Evolutionary conservation across 2,888 invertebrate species (phyloP), one percentile per base, ranked within the genome.

Genomic region (Brachycybe producta): DNA sequence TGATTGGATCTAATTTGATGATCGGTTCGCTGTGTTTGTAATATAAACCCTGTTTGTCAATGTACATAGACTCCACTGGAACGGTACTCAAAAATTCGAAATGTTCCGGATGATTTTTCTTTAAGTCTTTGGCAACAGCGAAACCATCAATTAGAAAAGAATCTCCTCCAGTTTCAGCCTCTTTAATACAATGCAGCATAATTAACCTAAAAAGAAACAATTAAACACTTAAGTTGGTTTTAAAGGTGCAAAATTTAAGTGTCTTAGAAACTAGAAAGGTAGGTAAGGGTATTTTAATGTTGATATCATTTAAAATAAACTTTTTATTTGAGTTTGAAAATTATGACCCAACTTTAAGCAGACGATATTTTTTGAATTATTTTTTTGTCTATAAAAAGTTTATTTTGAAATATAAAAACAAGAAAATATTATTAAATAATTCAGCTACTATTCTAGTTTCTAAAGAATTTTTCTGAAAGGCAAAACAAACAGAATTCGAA

Each of bases 121-220:
- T 71, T 19, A 84, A 64, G 45, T 72, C 67, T 7, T 70, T 62
- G 0, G 80, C 81, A 4, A 78, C 78, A 49, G 75, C 70, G 61
- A 82, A 79, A 0, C 84, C 85, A 61, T 86, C 86, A 0, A 79
- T 78, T 2, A 86, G 69, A 38, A 82, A 67, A 0, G 78, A 83
- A 56, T 82, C 77, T 0, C 86, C 86, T 0, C 86, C 85, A 1
- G 8, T 36, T 35, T 41, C 24, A 11, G 39, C 19, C 24, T 41
- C 32, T 11, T 53, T 17, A 38, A 34, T 17, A 43, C 51, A 35
- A 15, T 28, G 38, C 28, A 49, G 38, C 15, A 44, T 21, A 17
- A 21, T 34, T 5, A 49, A 19, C n/a, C 44, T 27, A 36, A 2
- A 15, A 19, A 38, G 17, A 28, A 23, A 8, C 23, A 28, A 28